These are phyloP conservation scores for Propithecus coquereli DNA, from an alignment of 2,113 vertebrate genomes.

Conservation along the genomic window DNA sequence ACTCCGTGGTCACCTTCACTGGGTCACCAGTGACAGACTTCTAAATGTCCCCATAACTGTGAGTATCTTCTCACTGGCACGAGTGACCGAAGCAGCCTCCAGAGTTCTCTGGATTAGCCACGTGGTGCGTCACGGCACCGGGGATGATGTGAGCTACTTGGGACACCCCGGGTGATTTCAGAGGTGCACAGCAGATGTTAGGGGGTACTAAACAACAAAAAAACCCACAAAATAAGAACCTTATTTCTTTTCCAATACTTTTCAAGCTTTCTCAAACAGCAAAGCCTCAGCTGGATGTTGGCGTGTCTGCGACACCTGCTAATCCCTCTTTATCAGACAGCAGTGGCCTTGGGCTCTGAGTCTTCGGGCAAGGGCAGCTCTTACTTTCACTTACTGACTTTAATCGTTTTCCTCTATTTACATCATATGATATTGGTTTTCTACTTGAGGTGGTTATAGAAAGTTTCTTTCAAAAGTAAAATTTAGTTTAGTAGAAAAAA, in stretches of 20 bases:
- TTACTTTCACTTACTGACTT: background rate
- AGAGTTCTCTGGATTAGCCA: background rate
- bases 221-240: background rate
- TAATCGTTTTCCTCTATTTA: background rate
- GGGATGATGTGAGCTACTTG: rapidly evolving
- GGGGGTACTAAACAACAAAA: background rate
- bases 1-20: background rate
- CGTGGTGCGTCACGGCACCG: rapidly evolving
- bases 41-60: background rate
- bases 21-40: background rate
- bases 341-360: rapidly evolving
- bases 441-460: background rate
- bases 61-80: background rate
- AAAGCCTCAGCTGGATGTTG: background rate
- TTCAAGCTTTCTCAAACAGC: background rate
- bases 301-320: background rate
- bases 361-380: background rate
- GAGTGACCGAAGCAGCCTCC: background rate
- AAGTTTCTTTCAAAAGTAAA: background rate
- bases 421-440: background rate
- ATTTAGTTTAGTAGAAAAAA: background rate
- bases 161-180: background rate
- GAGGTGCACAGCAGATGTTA: background rate
- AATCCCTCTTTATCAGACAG: background rate
- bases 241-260: background rate